A percentile compares a stretch with the other conserved stretches of the same genome.
phyloP scores from a whole-genome alignment of 2,113 vertebrate species.

The Lichenostomus cassidix region DNA sequence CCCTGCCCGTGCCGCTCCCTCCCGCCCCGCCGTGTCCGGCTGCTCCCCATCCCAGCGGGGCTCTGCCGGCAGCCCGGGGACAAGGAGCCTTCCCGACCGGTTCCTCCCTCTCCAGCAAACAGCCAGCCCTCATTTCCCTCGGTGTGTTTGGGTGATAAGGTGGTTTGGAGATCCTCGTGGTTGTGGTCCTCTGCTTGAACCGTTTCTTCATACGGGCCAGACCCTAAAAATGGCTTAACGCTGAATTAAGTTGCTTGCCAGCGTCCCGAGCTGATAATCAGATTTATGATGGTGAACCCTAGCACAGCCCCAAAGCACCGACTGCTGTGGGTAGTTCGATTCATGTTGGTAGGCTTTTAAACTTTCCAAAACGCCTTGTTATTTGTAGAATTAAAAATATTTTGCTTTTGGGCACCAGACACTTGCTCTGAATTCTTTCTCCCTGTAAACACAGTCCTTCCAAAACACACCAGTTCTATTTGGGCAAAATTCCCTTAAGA shows the following conservation, averaged over 20 bases:
- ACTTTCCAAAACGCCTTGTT: background rate
- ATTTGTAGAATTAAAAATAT: background rate
- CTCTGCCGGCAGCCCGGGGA: background rate
- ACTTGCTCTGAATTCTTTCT: background rate
- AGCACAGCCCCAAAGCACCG: background rate
- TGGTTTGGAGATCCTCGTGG: background rate
- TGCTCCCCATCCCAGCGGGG: no score
- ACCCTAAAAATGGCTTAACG: background rate
- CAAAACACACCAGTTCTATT: background rate
- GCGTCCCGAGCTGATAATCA: background rate
- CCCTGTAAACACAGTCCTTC: background rate
- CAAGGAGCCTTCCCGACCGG: background rate
- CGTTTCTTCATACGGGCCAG: background rate
- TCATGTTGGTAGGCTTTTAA: background rate
- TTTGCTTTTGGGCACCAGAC: background rate
- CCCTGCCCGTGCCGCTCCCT: background rate
- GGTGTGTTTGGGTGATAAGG: background rate
- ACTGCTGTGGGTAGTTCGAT: background rate
- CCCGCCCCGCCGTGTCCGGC: background rate
- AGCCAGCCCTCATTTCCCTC: background rate
- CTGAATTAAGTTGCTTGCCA: background rate
- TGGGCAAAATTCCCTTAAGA: background rate
- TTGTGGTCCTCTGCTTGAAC: background rate
- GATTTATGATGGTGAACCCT: background rate
- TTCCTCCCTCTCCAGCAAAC: background rate